phyloP scores from a whole-genome alignment of 2,888 invertebrate species.

The Drosophila nigricruria region DNA sequence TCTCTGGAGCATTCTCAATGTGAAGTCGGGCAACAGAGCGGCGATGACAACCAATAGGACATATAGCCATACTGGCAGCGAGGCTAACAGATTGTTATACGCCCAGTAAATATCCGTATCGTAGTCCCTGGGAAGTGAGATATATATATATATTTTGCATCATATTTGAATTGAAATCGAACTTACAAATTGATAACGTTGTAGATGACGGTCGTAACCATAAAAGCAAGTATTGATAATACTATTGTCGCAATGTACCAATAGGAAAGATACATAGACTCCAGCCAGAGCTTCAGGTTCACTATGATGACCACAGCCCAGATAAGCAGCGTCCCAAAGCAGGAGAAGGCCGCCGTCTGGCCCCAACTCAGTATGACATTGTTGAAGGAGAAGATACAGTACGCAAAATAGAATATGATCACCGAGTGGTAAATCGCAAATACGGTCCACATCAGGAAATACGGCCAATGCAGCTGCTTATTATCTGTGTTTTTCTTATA shows the following conservation, averaged over 20 bases:
- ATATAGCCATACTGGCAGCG: conserved; percentile 88
- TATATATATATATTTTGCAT: no score
- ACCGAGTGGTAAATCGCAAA: conserved; percentile 88
- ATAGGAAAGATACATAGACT: conserved; percentile 87
- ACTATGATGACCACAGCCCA: conserved; percentile 87
- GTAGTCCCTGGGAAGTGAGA: conserved; percentile 81
- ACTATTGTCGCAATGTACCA: conserved; percentile 86
- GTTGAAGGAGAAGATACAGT: conserved; percentile 84
- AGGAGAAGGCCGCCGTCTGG: conserved; percentile 87
- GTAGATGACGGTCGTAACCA: conserved; percentile 87
- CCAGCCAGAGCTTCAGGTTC: conserved; percentile 88
- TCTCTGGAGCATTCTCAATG: conserved; percentile 74
- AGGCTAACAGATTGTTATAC: conserved; percentile 87
- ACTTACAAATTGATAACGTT: conserved; percentile 88
- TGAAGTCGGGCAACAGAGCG: conserved; percentile 87
- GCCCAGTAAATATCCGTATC: conserved; percentile 87
- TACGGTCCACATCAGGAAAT: conserved; percentile 88
- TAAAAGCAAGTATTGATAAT: conserved; percentile 87
- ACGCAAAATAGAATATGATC: conserved; percentile 88
- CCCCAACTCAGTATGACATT: conserved; percentile 86
- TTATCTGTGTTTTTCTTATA: conserved; percentile 89
- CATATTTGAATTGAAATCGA: background rate
- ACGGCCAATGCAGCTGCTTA: conserved; percentile 87
- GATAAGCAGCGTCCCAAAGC: conserved; percentile 88
- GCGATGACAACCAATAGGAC: conserved; percentile 86